Conservation (phyloP, 1,140 invertebrate genomes). For the Aphis craccivora region DNA sequence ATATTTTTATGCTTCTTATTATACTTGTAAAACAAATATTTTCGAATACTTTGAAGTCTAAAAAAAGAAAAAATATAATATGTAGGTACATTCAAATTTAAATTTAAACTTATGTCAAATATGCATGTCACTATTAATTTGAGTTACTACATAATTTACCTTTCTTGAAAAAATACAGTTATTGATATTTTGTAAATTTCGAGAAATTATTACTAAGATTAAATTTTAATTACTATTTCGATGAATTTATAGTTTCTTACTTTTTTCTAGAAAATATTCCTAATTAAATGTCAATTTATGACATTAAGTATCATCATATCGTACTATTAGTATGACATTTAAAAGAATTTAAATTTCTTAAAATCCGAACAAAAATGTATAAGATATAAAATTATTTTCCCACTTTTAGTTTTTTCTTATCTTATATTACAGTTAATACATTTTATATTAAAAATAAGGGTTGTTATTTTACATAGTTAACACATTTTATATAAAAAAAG, state of each 20-base stretch:
- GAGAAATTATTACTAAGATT: not conserved
- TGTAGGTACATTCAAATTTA: not conserved
- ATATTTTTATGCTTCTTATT: not conserved
- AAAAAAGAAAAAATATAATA: not conserved
- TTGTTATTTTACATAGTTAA: not conserved
- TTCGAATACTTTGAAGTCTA: not conserved
- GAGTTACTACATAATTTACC: not conserved
- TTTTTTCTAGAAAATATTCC: not conserved
- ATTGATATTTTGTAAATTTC: not conserved
- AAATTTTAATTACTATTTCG: not conserved
- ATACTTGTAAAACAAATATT: constrained; percentile 32
- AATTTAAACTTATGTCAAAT: not conserved
- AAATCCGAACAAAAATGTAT: not conserved
- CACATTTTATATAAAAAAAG: not conserved
- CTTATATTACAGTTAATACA: not conserved
- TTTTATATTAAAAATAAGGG: not conserved
- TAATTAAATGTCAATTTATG: not conserved
- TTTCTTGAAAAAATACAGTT: not conserved
- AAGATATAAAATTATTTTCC: not conserved
- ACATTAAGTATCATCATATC: not conserved
- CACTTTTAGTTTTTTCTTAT: not conserved
- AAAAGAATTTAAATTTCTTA: not conserved
- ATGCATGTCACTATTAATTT: not conserved
- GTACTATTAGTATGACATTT: not conserved
- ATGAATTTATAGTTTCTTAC: not conserved